Evolutionary conservation across 2,888 invertebrate genomes (phyloP).

Genomic region (Tholera decimalis): DNA sequence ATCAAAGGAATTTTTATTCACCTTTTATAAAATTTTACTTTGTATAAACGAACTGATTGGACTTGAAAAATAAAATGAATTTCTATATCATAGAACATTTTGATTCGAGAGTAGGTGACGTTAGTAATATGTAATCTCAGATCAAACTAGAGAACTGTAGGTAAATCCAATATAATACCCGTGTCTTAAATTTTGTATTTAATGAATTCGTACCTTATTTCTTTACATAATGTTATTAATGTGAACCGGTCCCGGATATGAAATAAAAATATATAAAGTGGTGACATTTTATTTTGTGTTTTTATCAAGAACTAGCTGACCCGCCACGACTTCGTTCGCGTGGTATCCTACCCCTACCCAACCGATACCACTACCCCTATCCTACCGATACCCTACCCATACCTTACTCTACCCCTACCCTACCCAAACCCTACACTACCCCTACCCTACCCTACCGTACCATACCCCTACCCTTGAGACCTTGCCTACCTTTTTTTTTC

Average conservation of each 20-base stretch:
- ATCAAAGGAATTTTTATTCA: constrained; percentile 31
- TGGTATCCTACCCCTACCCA: too few relatives aligned
- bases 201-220: constrained; percentile 84
- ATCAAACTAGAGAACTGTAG: constrained; percentile 72
- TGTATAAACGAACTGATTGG: constrained; percentile 58
- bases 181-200: constrained; percentile 85
- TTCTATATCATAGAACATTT: constrained; percentile 46
- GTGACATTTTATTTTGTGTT: constrained; percentile 67
- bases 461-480: too few relatives aligned
- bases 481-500: too few relatives aligned
- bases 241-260: constrained; percentile 85
- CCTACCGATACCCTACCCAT: too few relatives aligned
- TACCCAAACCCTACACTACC: too few relatives aligned
- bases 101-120: constrained; percentile 53
- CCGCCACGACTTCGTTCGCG: too few relatives aligned
- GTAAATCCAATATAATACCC: constrained; percentile 71
- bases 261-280: constrained; percentile 81
- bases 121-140: constrained; percentile 78
- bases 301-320: too few relatives aligned
- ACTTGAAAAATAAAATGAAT: constrained; percentile 36
- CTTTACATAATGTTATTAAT: constrained; percentile 86
- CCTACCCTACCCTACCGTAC: too few relatives aligned
- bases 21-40: constrained; percentile 53
- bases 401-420: too few relatives aligned
- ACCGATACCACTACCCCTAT: too few relatives aligned